A percentile compares a stretch with the other conserved stretches of the same genome.
Conservation (phyloP, 1,140 invertebrate genomes). For the Cardiocondyla obscurior region DNA sequence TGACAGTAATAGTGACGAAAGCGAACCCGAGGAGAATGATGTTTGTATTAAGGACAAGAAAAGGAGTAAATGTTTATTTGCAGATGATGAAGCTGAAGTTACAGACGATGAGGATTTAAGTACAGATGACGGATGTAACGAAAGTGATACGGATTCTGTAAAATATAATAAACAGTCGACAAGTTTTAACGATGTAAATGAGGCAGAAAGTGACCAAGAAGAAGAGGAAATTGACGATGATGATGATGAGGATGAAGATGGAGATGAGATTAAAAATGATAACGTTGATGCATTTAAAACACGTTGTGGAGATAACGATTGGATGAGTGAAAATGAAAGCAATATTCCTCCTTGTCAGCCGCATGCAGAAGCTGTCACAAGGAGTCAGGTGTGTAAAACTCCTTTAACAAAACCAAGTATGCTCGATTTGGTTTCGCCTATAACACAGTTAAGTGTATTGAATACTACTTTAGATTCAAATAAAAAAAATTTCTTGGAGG, state of each 20-base stretch:
- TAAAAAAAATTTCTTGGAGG: conserved; percentile 55
- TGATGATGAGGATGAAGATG: neutral
- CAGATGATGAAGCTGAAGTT: conserved; percentile 81
- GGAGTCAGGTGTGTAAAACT: conserved; percentile 69
- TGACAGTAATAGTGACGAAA: conserved; percentile 74
- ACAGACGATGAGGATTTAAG: conserved; percentile 72
- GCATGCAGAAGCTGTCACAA: neutral
- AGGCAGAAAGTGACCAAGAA: conserved; percentile 74
- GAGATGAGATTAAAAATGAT: conserved; percentile 72
- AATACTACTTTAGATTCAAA: conserved; percentile 77
- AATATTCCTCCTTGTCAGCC: conserved; percentile 63
- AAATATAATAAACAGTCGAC: conserved; percentile 61
- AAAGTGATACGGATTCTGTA: conserved; percentile 73
- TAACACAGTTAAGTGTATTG: conserved; percentile 76
- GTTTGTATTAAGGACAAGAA: conserved; percentile 66
- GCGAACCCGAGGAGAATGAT: conserved; percentile 76
- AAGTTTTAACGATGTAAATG: conserved; percentile 71
- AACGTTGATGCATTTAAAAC: conserved; percentile 72
- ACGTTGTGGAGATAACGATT: conserved; percentile 38
- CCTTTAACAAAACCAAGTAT: conserved; percentile 65
- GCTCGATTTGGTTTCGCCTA: conserved; percentile 75
- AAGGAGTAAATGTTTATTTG: conserved; percentile 71
- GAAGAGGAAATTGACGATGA: conserved; percentile 32
- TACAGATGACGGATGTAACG: conserved; percentile 79
- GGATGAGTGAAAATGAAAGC: conserved; percentile 69